Base-by-base conservation (phyloP, 2,888 invertebrate species). In the Pristionchus entomophagus region DNA sequence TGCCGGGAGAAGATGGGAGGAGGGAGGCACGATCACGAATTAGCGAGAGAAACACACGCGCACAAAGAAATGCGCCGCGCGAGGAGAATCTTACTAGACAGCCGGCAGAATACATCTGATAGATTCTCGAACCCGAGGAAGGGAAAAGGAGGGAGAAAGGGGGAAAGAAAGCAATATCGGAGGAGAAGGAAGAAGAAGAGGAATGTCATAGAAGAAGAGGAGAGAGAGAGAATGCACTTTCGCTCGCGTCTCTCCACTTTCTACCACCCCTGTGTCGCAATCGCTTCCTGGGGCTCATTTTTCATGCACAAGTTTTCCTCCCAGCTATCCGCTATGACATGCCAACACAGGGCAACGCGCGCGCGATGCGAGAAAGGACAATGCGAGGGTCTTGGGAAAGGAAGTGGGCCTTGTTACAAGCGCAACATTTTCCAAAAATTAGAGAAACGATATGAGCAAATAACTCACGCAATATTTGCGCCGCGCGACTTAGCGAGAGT, bases 261-360 rank as follows among this genome's bases (percentile, higher is more conserved):
- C 38, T 69, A 69, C 65, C 65, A 59, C 59, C 59, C 29, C n/a
- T n/a, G n/a, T n/a, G n/a, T n/a, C n/a, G 38, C 65, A n/a, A n/a
- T n/a, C 35, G 65, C 65, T 69, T 69, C 65, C 65, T 69, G 65
- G 38, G 65, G 65, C 65, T 69, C 65, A 69, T 69, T 69, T 38
- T 69, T 69, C 65, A 38, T 69, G 65, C 65, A 69, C 65, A 69
- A 69, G 35, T 69, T 69, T 32, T 38, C 29, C 65, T 29, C 19
- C 65, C 26, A 8, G 4, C 65, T 38, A 17, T 6, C 65, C 26
- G 59, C 65, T 69, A 17, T 38, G 22, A 38, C 65, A 69, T 69
- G 65, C 65, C 65, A 69, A 69, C n/a, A 0, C 65, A 62, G 62
- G 26, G 56, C 26, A 56, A n/a, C 22, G 56, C 56, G 56, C 19